Conservation (phyloP, 2,888 invertebrate species). For the Notodonta ziczac region DNA sequence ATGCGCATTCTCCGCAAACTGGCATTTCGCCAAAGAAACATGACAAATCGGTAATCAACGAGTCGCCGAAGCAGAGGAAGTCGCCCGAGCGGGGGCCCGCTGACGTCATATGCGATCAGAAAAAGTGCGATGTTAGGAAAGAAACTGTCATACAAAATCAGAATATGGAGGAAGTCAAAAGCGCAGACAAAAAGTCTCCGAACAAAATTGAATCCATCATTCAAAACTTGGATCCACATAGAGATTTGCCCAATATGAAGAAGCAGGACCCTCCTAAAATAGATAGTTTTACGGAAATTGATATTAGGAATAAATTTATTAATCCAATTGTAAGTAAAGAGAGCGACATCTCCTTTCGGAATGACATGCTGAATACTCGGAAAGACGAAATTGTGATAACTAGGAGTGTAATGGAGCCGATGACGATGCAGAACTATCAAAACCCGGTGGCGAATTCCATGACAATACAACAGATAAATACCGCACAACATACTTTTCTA, state of each 20-base stretch:
- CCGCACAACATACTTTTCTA: constrained; percentile 67
- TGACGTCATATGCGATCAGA: constrained; percentile 57
- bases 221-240: constrained; percentile 68
- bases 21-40: constrained; percentile 63
- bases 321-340: constrained; percentile 61
- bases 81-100: constrained; percentile 59
- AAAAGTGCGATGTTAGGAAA: constrained; percentile 70
- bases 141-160: constrained; percentile 80
- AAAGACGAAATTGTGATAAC: constrained; percentile 77
- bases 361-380: constrained; percentile 58
- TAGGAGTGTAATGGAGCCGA: constrained; percentile 67
- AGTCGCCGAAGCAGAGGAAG: constrained; percentile 63
- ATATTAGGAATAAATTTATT: constrained; percentile 60
- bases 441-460: constrained; percentile 69
- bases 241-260: constrained; percentile 60
- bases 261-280: constrained; percentile 67
- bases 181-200: constrained; percentile 68
- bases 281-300: constrained; percentile 66
- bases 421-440: constrained; percentile 66
- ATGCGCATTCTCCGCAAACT: constrained; percentile 54
- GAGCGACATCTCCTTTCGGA: constrained; percentile 67
- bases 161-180: constrained; percentile 63
- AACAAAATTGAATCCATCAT: constrained; percentile 72
- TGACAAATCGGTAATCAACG: constrained; percentile 65
- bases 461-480: constrained; percentile 75